Evolutionary conservation across 1,140 invertebrate species (phyloP).

Genomic region (Amphibalanus amphitrite): DNA sequence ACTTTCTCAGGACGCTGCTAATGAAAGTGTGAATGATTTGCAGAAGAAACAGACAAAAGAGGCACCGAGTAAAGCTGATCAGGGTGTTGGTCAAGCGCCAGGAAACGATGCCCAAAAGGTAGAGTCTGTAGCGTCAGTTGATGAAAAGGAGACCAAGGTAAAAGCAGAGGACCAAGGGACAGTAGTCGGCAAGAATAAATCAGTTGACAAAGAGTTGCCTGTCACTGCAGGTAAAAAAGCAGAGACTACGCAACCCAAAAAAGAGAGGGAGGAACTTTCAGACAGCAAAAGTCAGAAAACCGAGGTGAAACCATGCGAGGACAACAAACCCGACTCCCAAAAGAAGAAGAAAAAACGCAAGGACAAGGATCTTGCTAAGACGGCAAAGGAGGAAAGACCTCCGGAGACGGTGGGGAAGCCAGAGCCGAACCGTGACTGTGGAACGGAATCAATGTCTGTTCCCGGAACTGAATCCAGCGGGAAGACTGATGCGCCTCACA

Average conservation of each 20-base stretch:
- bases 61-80: slow-evolving; percentile 19
- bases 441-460: too few species aligned
- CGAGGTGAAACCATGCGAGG: not conserved
- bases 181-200: not conserved
- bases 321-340: not conserved
- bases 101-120: slow-evolving; percentile 21
- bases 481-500: too few species aligned
- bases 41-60: slow-evolving; percentile 19
- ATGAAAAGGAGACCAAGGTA: slow-evolving; percentile 14
- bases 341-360: not conserved
- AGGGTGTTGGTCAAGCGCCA: too few species aligned
- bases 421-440: too few species aligned
- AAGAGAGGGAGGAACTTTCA: not conserved
- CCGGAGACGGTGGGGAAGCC: too few species aligned
- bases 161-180: slow-evolving; percentile 14
- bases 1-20: not conserved
- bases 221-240: not conserved
- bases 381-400: too few species aligned
- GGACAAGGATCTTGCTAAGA: too few species aligned
- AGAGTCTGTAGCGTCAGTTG: not conserved
- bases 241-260: not conserved
- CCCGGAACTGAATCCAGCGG: too few species aligned
- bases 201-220: not conserved
- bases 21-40: slow-evolving; percentile 12
- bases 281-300: not conserved